Evolutionary conservation across 2,797 vertebrate genomes (phyloP).

Genomic region (Hyperoplus immaculatus): DNA sequence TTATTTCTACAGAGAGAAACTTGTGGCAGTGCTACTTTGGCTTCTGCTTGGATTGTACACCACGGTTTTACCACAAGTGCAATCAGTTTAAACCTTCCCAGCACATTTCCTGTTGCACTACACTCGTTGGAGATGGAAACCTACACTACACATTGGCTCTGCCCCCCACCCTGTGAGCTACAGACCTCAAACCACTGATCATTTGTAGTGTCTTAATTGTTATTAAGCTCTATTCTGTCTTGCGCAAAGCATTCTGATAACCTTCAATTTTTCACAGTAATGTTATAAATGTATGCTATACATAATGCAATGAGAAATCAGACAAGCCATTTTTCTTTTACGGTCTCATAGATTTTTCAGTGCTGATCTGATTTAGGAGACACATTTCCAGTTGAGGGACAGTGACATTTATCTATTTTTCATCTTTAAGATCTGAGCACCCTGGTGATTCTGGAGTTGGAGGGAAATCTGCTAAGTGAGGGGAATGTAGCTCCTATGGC

Average conservation of each 20-base stretch:
- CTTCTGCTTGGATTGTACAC: neutral
- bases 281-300: neutral
- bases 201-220: neutral
- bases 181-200: neutral
- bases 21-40: neutral
- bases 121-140: neutral
- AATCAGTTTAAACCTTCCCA: neutral
- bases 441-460: conserved; percentile 94
- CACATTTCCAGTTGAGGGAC: neutral
- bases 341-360: neutral
- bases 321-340: neutral
- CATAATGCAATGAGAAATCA: neutral
- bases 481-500: conserved; percentile 88
- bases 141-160: neutral
- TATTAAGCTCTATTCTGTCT: neutral
- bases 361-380: neutral
- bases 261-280: neutral
- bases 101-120: neutral
- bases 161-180: neutral
- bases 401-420: neutral
- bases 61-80: neutral
- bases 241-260: neutral
- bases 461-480: conserved; percentile 94
- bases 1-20: neutral
- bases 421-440: conserved; percentile 85